Evolutionary conservation across 2,797 vertebrate genomes (phyloP), one percentile per base, ranked within the genome.

Genomic region (Micrastur ruficollis): DNA sequence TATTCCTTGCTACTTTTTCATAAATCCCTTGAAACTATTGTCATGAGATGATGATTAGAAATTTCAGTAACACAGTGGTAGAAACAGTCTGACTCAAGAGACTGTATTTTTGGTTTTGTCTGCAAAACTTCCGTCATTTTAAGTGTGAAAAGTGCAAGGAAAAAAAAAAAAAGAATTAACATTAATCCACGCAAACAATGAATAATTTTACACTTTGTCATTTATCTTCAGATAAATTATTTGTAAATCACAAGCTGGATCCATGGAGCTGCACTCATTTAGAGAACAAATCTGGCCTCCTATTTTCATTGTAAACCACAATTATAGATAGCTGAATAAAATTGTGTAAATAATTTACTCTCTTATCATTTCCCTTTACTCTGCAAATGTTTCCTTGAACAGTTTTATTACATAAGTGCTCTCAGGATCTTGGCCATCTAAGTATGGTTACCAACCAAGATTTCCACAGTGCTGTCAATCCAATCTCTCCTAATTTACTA

Each of bases 1-100:
- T 95, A 95, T 97, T 97, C 96, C 95, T 97, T 96, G 94, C 95
- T 97, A 86, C 91, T 97, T 97, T 97, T 98, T 96, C 96, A 97
- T 93, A 97, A 97, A 93, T 98, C 97, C 97, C 95, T 93, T 96
- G 96, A 97, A 97, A 97, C 82, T 83, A 95, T 96, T 96, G 93
- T 98, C 97, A 97, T 87, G 80, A 71, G 94, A 97, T 61, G 92
- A 96, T 85, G 91, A 97, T 97, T 97, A 97, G 93, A 97, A 96
- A 96, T 97, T 98, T 97, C 98, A 97, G 82, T 86, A 96, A 95
- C 73, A 38, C 44, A 36, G 63, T 96, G 84, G 91, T 91, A 93
- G 95, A 96, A 97, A 84, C 50, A 82, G 61, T 74, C 59, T 88
- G 79, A 79, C 52, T 75, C 32, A 2, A 50, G 74, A 83, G 58